These are phyloP conservation scores for Abrostola triplasia DNA, from an alignment of 2,888 invertebrate species.

Conservation along the genomic window DNA sequence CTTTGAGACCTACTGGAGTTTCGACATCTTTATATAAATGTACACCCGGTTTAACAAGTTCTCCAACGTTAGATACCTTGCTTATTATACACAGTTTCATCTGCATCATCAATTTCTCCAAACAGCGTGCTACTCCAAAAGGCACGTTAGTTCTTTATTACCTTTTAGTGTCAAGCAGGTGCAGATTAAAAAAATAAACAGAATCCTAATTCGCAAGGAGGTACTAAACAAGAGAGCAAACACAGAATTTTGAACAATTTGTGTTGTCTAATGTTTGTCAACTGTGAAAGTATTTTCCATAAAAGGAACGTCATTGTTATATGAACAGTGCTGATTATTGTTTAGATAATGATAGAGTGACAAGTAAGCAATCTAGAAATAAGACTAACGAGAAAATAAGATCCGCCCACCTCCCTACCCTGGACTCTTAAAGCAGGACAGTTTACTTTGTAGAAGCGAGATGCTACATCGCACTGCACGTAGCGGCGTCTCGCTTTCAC, in stretches of 20 bases:
- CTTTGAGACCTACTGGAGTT: too few relatives aligned
- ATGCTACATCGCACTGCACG: too few relatives aligned
- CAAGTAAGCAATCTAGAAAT: not conserved
- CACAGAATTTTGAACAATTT: conserved; percentile 9
- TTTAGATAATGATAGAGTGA: too few relatives aligned
- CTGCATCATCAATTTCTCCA: not conserved
- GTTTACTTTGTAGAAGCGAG: too few relatives aligned
- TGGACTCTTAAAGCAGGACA: too few relatives aligned
- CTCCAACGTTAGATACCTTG: too few relatives aligned
- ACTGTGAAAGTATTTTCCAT: conserved; percentile 25
- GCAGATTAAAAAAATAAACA: conserved; percentile 20
- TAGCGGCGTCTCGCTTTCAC: too few relatives aligned
- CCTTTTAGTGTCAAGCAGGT: conserved; percentile 24
- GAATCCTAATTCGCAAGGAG: conserved; percentile 23
- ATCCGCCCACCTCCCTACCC: too few relatives aligned
- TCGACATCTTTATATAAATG: too few relatives aligned
- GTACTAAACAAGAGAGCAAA: conserved; percentile 38
- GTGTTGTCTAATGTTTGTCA: conserved; percentile 39
- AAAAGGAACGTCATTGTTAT: conserved; percentile 22
- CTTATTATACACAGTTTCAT: too few relatives aligned
- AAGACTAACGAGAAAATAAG: not conserved
- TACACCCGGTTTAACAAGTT: too few relatives aligned
- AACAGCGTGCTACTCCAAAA: not conserved
- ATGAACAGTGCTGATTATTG: too few relatives aligned
- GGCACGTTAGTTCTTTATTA: not conserved